A percentile compares a stretch with the other conserved stretches of the same genome.
phyloP scores from a whole-genome alignment of 2,797 vertebrate species.

The Vultur gryphus region DNA sequence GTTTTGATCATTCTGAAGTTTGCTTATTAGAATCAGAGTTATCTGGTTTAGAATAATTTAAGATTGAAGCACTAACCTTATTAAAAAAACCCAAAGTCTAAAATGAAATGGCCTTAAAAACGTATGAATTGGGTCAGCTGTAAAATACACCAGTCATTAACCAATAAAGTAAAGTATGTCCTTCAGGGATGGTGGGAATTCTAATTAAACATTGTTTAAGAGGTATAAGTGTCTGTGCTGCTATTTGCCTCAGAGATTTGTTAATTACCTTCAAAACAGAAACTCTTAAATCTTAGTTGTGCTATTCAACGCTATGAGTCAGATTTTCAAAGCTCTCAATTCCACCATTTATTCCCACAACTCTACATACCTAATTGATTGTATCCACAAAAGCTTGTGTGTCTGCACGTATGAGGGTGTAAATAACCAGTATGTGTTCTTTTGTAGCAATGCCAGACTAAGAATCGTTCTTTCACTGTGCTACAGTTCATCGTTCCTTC shows the following conservation, averaged over 20 bases:
- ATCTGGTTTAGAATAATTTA: neutral
- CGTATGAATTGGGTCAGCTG: neutral
- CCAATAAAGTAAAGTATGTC: neutral
- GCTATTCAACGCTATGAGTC: neutral
- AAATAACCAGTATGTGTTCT: neutral
- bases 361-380: neutral
- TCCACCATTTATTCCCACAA: neutral
- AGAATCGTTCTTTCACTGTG: neutral
- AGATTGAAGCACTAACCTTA: neutral
- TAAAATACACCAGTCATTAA: neutral
- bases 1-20: neutral
- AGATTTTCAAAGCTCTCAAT: neutral
- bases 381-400: neutral
- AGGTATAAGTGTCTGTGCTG: neutral
- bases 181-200: neutral
- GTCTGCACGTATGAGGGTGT: neutral
- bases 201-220: neutral
- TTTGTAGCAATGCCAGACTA: neutral
- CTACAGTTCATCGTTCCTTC: neutral
- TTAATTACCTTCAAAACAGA: neutral
- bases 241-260: neutral
- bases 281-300: neutral
- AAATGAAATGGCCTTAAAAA: neutral
- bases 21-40: neutral
- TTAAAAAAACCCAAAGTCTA: neutral